Base-by-base conservation (phyloP, 2,797 vertebrate genomes). In the Myoxocephalus aenaeus region DNA sequence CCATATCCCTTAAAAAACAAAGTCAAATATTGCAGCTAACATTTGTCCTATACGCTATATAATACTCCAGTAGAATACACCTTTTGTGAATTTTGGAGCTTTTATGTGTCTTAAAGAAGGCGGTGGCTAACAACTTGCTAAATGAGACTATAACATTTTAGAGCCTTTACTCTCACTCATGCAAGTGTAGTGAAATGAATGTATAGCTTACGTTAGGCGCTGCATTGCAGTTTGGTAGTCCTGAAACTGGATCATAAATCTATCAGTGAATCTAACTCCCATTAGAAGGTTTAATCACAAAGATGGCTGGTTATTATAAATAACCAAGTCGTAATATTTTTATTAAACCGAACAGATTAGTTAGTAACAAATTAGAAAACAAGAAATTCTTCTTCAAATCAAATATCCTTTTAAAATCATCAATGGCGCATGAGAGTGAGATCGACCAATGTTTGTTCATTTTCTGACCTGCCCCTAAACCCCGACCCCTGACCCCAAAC, bases 401-500 rank as follows among this genome's bases (percentile, higher is more conserved):
- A 44, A 70, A 57, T 22, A 65, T 67, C 20, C 11, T 14, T 59
- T 14, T 22, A 2, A 76, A 64, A 72, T 48, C 3, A 76, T 38
- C 0, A 1, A 65, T 38, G 12, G 29, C 15, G 70, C 40, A 44
- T 9, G 8, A 57, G n/a, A 57, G 1, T 34, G 11, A 46, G 34
- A 44, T 54, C 5, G 9, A 40, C 4, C 25, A 50, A 48, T 40
- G 57, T 20, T 34, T 70, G 25, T 50, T 14, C 4, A 38, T 29
- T 34, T 64, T 51, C 64, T 82, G 57, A 75, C 74, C 68, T 80
- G 48, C 17, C 13, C 34, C 53, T 72, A 67, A 86, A 81, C 79
- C 58, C 54, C 75, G 71, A 82, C 70, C 73, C 7, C 51, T 80
- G 79, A 81, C 80, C 66, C 64, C 50, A 66, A 66, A 75, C 44